Evolutionary conservation across 2,888 invertebrate species (phyloP).

Genomic region (Disparrhopalites patrizii): DNA sequence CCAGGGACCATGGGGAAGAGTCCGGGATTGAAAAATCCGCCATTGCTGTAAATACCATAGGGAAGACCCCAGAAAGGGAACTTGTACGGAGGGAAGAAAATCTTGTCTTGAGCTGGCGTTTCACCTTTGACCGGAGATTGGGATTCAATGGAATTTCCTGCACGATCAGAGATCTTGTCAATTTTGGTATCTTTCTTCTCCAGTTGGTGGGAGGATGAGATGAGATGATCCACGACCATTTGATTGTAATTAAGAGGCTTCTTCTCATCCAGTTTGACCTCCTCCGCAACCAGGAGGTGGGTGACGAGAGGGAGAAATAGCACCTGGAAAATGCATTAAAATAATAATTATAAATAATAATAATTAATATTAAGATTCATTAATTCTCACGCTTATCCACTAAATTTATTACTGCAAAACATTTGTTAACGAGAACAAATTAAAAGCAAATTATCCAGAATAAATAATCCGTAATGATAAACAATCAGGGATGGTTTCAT

Average conservation of each 20-base stretch:
- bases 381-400: too few relatives aligned
- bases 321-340: not conserved
- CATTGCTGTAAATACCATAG: slow-evolving; percentile 42
- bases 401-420: too few relatives aligned
- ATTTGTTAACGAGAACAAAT: too few relatives aligned
- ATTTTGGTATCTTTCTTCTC: too few relatives aligned
- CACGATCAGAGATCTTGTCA: not conserved
- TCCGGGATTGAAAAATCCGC: slow-evolving; percentile 46
- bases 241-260: not conserved
- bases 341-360: not conserved
- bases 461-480: too few relatives aligned
- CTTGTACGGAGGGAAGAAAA: slow-evolving; percentile 44
- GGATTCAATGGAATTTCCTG: too few relatives aligned
- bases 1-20: slow-evolving; percentile 47
- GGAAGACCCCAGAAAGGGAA: slow-evolving; percentile 42
- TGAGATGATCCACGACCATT: not conserved
- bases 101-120: slow-evolving; percentile 37
- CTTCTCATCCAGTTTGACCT: not conserved
- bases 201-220: too few relatives aligned
- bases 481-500: too few relatives aligned
- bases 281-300: not conserved
- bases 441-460: not conserved
- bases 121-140: too few relatives aligned
- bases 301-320: too few relatives aligned
- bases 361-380: too few relatives aligned